Evolutionary conservation across 2,888 invertebrate genomes (phyloP).

Genomic region (Selenia dentaria): DNA sequence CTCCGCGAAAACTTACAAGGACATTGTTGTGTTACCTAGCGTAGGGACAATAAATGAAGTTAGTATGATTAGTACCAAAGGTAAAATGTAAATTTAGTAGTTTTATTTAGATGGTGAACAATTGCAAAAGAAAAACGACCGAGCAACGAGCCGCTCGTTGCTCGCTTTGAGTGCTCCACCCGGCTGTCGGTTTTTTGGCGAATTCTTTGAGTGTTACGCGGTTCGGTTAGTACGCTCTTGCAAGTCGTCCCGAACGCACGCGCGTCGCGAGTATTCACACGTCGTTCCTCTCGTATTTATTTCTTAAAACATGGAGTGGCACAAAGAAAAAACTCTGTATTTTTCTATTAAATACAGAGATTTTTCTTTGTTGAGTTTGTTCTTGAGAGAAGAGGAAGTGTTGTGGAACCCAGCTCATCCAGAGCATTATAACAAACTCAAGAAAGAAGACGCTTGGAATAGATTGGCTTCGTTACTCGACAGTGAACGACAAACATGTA

Average conservation of each 20-base stretch:
- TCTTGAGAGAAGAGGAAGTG: slow-evolving; percentile 30
- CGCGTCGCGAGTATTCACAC: slow-evolving; percentile 24
- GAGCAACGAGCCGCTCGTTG: too few relatives aligned
- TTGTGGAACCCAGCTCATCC: slow-evolving; percentile 35
- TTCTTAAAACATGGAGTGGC: slow-evolving; percentile 34
- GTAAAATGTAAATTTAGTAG: too few relatives aligned
- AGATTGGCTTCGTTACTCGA: slow-evolving; percentile 24
- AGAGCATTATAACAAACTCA: slow-evolving; percentile 35
- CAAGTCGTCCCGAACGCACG: slow-evolving; percentile 15
- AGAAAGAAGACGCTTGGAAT: slow-evolving; percentile 37
- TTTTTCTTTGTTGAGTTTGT: too few relatives aligned
- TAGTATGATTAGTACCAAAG: too few relatives aligned
- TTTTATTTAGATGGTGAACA: too few relatives aligned
- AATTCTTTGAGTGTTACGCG: neutral
- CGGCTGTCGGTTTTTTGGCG: too few relatives aligned
- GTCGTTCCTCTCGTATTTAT: slow-evolving; percentile 23
- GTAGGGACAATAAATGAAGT: too few relatives aligned
- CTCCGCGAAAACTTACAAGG: too few relatives aligned
- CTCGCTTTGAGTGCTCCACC: too few relatives aligned
- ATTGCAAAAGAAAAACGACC: too few relatives aligned
- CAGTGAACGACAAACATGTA: slow-evolving; percentile 2
- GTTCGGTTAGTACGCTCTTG: slow-evolving; percentile 3
- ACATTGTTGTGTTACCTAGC: too few relatives aligned
- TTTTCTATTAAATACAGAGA: slow-evolving; percentile 36
- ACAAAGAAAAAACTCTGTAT: slow-evolving; percentile 31